Conservation (phyloP, 2,113 vertebrate species). For the Leucoraja erinaceus region DNA sequence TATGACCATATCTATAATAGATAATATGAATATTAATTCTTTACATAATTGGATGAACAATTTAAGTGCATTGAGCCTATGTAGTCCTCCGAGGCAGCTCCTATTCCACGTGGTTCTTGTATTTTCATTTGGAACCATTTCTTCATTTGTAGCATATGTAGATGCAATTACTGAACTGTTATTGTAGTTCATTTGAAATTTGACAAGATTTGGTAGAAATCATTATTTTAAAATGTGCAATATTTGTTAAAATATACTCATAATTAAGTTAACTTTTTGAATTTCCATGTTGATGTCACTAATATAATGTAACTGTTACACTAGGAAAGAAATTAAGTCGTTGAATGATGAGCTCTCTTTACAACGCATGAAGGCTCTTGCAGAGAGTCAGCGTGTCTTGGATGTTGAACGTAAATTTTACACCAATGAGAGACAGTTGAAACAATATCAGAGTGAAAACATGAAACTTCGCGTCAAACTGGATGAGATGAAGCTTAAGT, state of each 20-base stretch:
- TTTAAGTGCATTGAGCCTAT: not conserved
- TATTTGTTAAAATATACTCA: not conserved
- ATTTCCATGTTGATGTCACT: not conserved
- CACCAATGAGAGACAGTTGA: conserved; percentile 68
- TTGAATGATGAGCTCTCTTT: conserved; percentile 76
- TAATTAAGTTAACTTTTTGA: not conserved
- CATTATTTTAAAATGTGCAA: not conserved
- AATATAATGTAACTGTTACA: conserved; percentile 2
- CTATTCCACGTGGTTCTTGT: not conserved
- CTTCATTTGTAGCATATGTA: not conserved
- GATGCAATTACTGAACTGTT: not conserved
- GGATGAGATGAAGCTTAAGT: conserved; percentile 82
- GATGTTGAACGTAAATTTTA: conserved; percentile 89
- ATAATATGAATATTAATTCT: not conserved
- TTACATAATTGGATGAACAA: not conserved
- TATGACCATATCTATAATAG: not conserved
- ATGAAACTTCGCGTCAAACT: conserved; percentile 74
- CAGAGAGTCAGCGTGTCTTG: conserved; percentile 85
- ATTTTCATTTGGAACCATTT: not conserved
- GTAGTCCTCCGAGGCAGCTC: too few relatives aligned
- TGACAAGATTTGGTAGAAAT: not conserved
- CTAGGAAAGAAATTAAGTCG: conserved; percentile 73
- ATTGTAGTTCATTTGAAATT: not conserved
- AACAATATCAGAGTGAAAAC: conserved; percentile 76
- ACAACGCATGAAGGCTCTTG: conserved; percentile 85